Percentiles rank a stretch among this genome's conserved stretches.
Evolutionary conservation across 2,797 vertebrate genomes (phyloP).

Genomic region (Alosa sapidissima): DNA sequence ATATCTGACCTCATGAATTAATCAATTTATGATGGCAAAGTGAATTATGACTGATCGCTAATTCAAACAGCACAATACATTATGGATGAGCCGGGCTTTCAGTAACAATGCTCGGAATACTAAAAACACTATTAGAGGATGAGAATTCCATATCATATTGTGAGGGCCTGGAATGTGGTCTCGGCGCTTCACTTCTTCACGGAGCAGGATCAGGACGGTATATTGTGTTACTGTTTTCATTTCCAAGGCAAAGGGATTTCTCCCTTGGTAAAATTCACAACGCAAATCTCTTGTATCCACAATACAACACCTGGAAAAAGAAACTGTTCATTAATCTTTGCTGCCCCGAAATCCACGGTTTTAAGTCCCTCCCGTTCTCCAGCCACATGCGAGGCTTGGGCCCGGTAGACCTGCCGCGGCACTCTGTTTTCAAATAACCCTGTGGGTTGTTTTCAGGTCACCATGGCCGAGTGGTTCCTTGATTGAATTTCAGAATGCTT

Average conservation of each 20-base stretch:
- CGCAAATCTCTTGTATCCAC: conserved; percentile 80
- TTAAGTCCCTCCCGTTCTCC: conserved; percentile 67
- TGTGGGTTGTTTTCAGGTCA: conserved; percentile 75
- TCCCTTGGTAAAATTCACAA: conserved; percentile 69
- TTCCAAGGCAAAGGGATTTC: conserved; percentile 74
- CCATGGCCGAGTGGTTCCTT: conserved; percentile 71
- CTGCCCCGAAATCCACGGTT: conserved; percentile 69
- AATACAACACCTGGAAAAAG: conserved; percentile 84
- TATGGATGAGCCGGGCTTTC: background rate
- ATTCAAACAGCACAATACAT: background rate
- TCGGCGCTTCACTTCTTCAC: conserved; percentile 57
- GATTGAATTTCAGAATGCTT: conserved; percentile 76
- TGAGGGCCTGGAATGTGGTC: conserved; percentile 54
- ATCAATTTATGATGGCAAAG: background rate
- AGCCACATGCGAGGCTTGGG: conserved; percentile 68
- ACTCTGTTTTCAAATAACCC: conserved; percentile 69
- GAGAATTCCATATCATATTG: conserved; percentile 41
- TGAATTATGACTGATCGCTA: background rate
- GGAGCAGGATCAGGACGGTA: conserved; percentile 67
- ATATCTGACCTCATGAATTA: background rate
- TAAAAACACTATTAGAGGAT: conserved; percentile 27
- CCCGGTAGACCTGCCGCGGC: conserved; percentile 54
- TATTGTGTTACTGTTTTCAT: conserved; percentile 79
- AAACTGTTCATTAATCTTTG: conserved; percentile 75
- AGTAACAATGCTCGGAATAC: background rate